Percentiles rank a stretch among this genome's conserved stretches.
phyloP scores from a whole-genome alignment of 2,888 invertebrate species.

The Pandemis cinnamomeana region DNA sequence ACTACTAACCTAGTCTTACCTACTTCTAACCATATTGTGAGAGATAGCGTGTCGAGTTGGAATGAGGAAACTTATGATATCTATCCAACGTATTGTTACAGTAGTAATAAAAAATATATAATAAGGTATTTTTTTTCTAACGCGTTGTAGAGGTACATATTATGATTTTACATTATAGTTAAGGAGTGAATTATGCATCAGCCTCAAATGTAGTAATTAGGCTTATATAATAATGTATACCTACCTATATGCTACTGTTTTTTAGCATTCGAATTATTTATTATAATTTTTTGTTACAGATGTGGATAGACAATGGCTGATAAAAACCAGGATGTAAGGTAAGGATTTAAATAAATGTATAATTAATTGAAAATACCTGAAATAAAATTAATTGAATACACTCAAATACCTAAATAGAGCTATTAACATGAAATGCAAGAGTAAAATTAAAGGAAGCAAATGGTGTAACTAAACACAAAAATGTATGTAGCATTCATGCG shows the following conservation, averaged over 20 bases:
- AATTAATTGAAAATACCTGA: neutral
- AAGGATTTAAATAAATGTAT: slow-evolving; percentile 29
- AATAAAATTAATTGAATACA: neutral
- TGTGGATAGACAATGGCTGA: slow-evolving; percentile 65
- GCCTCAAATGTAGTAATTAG: neutral
- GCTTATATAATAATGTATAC: neutral
- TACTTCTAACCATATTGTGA: neutral
- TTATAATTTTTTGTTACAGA: slow-evolving; percentile 59
- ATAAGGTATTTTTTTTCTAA: no score
- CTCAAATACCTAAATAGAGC: no score
- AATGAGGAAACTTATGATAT: no score
- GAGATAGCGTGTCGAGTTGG: no score
- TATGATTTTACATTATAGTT: no score
- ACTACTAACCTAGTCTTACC: neutral
- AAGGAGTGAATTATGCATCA: no score
- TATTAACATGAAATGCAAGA: no score
- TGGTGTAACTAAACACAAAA: neutral
- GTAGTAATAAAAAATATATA: neutral
- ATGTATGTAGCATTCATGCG: neutral
- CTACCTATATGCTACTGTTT: no score
- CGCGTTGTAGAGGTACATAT: no score
- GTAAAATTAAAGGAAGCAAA: no score
- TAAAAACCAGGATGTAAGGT: slow-evolving; percentile 45
- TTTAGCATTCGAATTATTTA: neutral
- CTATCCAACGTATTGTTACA: neutral